Evolutionary conservation across 2,113 vertebrate genomes (phyloP), one percentile per base, ranked within the genome.

Genomic region (Prinia subflava): DNA sequence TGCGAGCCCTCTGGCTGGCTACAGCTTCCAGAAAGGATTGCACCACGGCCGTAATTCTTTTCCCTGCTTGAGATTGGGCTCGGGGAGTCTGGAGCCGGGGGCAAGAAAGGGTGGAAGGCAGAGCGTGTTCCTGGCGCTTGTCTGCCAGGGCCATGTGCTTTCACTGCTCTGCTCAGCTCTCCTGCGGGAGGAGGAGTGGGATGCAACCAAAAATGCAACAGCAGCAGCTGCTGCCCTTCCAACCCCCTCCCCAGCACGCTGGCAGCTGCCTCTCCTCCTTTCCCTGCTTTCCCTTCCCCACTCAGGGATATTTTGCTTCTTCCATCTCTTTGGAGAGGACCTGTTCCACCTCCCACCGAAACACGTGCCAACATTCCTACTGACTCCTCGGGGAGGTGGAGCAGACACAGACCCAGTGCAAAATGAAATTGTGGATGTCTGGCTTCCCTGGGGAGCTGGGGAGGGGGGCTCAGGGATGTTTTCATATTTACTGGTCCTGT

Each of bases 141-240:
- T 63, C 86, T 90, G 79, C 53, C 11, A 24, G 1, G 49, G 90
- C 69, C 91, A 41, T n/a, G 23, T 63, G 93, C 94, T 94, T 80
- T 56, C 86, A 15, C 77, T 85, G 94, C 90, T 62, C 64, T 35
- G 59, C 13, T 41, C 64, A 10, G 81, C 53, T 76, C 57, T 91
- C 57, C 83, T 57, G 82, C n/a, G 3, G 85, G 78, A 76, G 84
- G 55, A 84, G 28, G 62, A 87, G 63, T n/a, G 83, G 77, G 86
- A 52, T 87, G 64, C 69, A 69, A 3, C 65, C 44, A 92, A 76
- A 75, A 83, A 71, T 79, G 92, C 82, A 80, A 77, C 56, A 41
- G 63, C 77, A 89, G 88, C 94, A 97, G 97, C 96, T 96, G 97
- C 89, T 76, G 75, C 49, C 53, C 55, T 33, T 63, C 81, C 79